These are phyloP conservation scores for Cinclus mexicanus DNA, from an alignment of 2,113 vertebrate species.

Conservation along the genomic window DNA sequence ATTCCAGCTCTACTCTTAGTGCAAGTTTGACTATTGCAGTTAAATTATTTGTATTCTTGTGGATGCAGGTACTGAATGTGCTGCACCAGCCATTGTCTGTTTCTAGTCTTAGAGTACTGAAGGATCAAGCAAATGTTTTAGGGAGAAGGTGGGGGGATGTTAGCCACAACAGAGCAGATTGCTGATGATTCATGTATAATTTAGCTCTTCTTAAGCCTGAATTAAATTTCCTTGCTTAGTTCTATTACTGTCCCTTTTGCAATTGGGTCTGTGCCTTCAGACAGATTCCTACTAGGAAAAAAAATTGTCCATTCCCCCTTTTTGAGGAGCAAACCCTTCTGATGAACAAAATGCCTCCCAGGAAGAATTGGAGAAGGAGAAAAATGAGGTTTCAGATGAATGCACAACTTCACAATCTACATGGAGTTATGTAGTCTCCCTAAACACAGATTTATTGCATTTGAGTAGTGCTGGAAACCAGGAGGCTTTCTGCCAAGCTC, in stretches of 20 bases:
- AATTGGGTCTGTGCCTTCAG: not conserved
- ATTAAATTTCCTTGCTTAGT: slow-evolving; percentile 11
- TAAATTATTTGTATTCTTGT: not conserved
- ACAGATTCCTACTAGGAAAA: not conserved
- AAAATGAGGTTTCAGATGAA: not conserved
- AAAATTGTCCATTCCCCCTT: not conserved
- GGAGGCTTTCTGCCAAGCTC: not conserved
- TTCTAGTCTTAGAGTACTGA: not conserved
- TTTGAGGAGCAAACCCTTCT: not conserved
- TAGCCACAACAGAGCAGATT: slow-evolving; percentile 34
- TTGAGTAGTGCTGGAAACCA: not conserved
- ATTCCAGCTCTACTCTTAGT: not conserved
- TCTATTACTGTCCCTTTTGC: not conserved
- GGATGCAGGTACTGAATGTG: not conserved
- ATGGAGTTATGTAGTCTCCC: not conserved
- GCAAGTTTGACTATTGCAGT: not conserved
- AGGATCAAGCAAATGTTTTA: not conserved
- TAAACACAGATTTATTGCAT: not conserved
- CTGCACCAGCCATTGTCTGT: not conserved
- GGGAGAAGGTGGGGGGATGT: not conserved
- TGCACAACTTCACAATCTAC: not conserved
- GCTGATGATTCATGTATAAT: slow-evolving; percentile 8
- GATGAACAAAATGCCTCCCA: not conserved
- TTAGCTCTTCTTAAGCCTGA: slow-evolving; percentile 27
- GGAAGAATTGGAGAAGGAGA: not conserved